Conservation (phyloP, 1,140 invertebrate species). For the Argopecten irradians region DNA sequence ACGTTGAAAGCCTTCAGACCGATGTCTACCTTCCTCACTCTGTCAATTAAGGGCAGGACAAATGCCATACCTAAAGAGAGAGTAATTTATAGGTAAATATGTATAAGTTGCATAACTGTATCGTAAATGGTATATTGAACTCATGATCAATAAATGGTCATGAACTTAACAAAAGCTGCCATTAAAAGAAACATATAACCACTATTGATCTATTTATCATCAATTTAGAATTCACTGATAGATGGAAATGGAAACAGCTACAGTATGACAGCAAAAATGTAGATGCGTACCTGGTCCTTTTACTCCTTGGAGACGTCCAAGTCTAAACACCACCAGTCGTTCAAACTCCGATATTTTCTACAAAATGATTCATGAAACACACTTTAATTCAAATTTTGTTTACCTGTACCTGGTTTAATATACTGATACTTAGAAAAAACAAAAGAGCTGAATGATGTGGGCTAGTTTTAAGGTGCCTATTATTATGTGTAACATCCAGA, state of each 20-base stretch:
- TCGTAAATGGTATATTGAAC: neutral
- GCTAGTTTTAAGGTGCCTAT: neutral
- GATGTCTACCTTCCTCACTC: conserved; percentile 64
- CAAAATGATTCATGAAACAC: neutral
- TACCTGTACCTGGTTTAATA: neutral
- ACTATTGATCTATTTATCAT: neutral
- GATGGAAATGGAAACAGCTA: neutral
- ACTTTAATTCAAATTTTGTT: neutral
- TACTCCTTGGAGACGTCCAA: conserved; percentile 39
- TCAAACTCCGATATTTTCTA: conserved; percentile 42
- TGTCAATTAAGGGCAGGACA: conserved; percentile 69
- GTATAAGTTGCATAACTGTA: neutral
- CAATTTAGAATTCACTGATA: neutral
- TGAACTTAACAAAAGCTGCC: neutral
- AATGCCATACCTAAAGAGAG: conserved; percentile 63
- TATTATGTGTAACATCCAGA: neutral
- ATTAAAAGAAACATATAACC: neutral
- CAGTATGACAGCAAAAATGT: neutral
- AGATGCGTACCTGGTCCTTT: conserved; percentile 46
- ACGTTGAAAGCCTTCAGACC: conserved; percentile 72
- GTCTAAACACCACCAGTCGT: conserved; percentile 43
- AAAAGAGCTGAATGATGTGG: neutral
- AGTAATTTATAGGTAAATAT: conserved; percentile 27
- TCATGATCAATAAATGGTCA: neutral
- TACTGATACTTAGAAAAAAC: too few species aligned